phyloP scores from a whole-genome alignment of 2,888 invertebrate species.

The Protophormia terraenovae region DNA sequence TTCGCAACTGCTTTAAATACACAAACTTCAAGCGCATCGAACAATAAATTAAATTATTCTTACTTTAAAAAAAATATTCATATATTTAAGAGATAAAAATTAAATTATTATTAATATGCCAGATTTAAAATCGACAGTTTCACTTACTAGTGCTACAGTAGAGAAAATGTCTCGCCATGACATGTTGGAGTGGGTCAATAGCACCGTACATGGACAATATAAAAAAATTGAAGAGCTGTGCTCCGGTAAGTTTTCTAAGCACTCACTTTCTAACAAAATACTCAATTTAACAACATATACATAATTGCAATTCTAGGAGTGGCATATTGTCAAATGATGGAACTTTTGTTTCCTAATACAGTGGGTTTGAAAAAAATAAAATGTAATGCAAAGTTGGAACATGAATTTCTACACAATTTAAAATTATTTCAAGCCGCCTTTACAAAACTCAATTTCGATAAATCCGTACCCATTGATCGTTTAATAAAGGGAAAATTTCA shows the following conservation, averaged over 20 bases:
- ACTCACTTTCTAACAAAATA: background rate
- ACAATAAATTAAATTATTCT: background rate
- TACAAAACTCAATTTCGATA: slow-evolving; percentile 97
- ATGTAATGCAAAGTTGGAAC: slow-evolving; percentile 97
- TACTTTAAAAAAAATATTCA: background rate
- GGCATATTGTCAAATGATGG: slow-evolving; percentile 99
- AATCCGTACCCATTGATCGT: slow-evolving; percentile 82
- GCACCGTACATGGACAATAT: slow-evolving; percentile 93
- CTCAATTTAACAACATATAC: too few species aligned
- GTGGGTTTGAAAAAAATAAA: slow-evolving; percentile 95
- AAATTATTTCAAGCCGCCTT: slow-evolving; percentile 97
- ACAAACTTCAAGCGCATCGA: background rate
- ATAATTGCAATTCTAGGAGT: slow-evolving; percentile 91
- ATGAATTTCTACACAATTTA: slow-evolving; percentile 99
- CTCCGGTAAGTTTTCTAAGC: slow-evolving; percentile 82
- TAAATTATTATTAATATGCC: slow-evolving; percentile 52
- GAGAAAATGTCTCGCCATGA: slow-evolving; percentile 99
- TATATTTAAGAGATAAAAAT: background rate
- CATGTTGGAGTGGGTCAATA: slow-evolving; percentile 99
- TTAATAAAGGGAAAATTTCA: slow-evolving; percentile 98
- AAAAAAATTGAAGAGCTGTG: slow-evolving; percentile 98
- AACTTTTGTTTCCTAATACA: slow-evolving; percentile 95
- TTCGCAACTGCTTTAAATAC: background rate
- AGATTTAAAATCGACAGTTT: slow-evolving; percentile 72
- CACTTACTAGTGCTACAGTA: slow-evolving; percentile 78